Evolutionary conservation across 2,888 invertebrate species (phyloP), one percentile per base, ranked within the genome.

Genomic region (Chymomyza caudatula): DNA sequence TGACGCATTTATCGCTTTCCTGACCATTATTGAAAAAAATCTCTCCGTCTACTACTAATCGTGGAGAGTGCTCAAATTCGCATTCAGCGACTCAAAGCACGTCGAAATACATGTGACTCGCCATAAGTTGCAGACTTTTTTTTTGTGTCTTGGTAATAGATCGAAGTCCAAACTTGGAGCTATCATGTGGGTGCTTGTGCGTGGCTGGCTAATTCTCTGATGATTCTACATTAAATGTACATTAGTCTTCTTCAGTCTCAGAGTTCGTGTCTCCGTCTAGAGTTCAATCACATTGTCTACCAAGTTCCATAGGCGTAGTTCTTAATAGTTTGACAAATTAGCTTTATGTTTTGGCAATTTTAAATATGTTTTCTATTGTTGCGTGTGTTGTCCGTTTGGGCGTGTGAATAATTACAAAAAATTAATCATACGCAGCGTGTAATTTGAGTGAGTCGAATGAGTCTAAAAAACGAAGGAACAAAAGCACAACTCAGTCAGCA

Each of bases 261-360:
- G 11, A 37, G n/a, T n/a, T n/a, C n/a, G n/a, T n/a, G n/a, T 11
- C 29, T 37, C 2, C 29, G 29, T 37, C 29, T 37, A 13, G 47
- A 47, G 47, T 47, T 47, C 47, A 47, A 47, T 47, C 47, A 47
- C 47, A 17, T 8, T 11, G 11, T 37, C 29, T 37, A 11, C 11
- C 11, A 37, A 11, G 8, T n/a, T 60, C 63, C 47, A 43, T 4
- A n/a, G 13, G 60, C 23, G 60, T 13, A 56, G 37, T 55, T 49
- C 25, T 56, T 13, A 65, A 53, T 51, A 17, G 58, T 54, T 13
- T 65, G 69, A 70, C 60, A 70, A 65, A 70, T 70, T 65, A 61
- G 57, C 37, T 25, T 17, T 49, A 42, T 52, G 60, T 52, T 70
- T 51, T 0, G 49, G 47, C 19, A 37, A 37, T 37, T 2, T 37